Evolutionary conservation across 2,797 vertebrate genomes (phyloP).

Genomic region (Sebastolobus alascanus): DNA sequence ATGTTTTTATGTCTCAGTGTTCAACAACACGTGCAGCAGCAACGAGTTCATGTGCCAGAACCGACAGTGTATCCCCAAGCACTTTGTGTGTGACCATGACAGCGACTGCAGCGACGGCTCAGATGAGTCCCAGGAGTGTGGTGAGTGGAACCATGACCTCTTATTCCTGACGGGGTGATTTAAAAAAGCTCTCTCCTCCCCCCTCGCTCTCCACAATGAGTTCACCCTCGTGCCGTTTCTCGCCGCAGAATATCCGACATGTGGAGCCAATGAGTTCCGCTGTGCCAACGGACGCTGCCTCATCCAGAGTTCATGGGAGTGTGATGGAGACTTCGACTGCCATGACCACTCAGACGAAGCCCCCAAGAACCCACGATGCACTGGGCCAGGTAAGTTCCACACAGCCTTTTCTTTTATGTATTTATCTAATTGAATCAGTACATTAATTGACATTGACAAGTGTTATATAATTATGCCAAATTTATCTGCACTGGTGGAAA

Average conservation of each 20-base stretch:
- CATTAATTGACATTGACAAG: not conserved
- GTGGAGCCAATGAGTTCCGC: slow-evolving; percentile 92
- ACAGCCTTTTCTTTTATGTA: not conserved
- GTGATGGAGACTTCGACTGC: slow-evolving; percentile 97
- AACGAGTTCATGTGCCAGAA: slow-evolving; percentile 95
- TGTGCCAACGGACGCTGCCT: slow-evolving; percentile 96
- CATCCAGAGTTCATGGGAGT: slow-evolving; percentile 94
- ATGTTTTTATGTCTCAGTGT: slow-evolving; percentile 82
- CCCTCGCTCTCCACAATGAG: slow-evolving; percentile 70
- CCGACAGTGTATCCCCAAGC: slow-evolving; percentile 92
- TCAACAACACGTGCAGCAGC: slow-evolving; percentile 92
- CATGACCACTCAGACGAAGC: slow-evolving; percentile 97
- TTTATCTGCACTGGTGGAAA: too few species aligned
- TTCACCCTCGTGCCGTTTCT: not conserved
- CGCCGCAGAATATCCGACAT: slow-evolving; percentile 92
- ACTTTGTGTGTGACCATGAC: slow-evolving; percentile 96
- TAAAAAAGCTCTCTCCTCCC: slow-evolving; percentile 69
- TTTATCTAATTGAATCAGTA: not conserved
- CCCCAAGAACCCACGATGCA: slow-evolving; percentile 92
- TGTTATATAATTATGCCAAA: not conserved
- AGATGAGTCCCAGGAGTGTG: slow-evolving; percentile 93
- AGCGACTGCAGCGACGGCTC: slow-evolving; percentile 96
- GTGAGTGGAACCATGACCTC: slow-evolving; percentile 80
- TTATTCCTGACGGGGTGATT: not conserved
- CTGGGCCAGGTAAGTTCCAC: slow-evolving; percentile 84